Percentiles rank a stretch among this genome's conserved stretches.
These are phyloP conservation scores for Drosophila nr. medialis DNA, from an alignment of 2,888 invertebrate genomes.

Conservation along the genomic window DNA sequence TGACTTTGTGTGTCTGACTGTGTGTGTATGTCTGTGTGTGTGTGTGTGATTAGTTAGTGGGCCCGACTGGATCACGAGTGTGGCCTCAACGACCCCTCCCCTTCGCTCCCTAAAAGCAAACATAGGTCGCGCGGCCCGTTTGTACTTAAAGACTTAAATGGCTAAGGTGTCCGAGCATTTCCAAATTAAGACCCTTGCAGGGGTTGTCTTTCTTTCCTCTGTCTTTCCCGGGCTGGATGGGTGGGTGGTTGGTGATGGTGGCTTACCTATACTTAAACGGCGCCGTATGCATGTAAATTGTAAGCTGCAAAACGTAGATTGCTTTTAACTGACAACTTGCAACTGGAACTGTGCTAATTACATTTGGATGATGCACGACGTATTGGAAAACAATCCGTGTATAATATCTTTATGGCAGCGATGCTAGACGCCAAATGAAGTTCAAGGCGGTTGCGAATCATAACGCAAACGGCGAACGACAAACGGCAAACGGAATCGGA, in stretches of 20 bases:
- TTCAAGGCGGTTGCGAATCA: slow-evolving; percentile 65
- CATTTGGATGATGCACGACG: slow-evolving; percentile 7
- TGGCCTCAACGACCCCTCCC: not conserved
- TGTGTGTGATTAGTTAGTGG: slow-evolving; percentile 52
- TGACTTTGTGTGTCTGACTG: slow-evolving; percentile 5
- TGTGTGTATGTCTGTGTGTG: slow-evolving; percentile 16
- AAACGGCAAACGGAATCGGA: slow-evolving; percentile 26
- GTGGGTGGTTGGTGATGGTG: not conserved
- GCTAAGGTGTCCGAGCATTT: not conserved
- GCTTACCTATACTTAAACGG: slow-evolving; percentile 72
- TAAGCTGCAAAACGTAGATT: slow-evolving; percentile 1
- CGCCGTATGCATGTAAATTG: slow-evolving; percentile 61
- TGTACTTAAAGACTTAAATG: slow-evolving; percentile 20
- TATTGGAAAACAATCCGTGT: slow-evolving; percentile 19
- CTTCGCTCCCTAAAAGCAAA: not conserved
- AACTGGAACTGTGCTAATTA: slow-evolving; percentile 14
- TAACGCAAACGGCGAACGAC: slow-evolving; percentile 18
- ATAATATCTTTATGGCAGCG: slow-evolving; percentile 69
- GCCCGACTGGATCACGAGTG: slow-evolving; percentile 53
- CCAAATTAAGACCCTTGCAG: not conserved
- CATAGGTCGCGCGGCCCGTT: slow-evolving; percentile 21
- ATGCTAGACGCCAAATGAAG: slow-evolving; percentile 72
- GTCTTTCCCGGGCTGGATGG: not conserved
- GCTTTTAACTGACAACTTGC: not conserved
- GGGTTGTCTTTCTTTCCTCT: not conserved